Conservation (phyloP, 2,888 invertebrate species). For the Synergus gifuensis region DNA sequence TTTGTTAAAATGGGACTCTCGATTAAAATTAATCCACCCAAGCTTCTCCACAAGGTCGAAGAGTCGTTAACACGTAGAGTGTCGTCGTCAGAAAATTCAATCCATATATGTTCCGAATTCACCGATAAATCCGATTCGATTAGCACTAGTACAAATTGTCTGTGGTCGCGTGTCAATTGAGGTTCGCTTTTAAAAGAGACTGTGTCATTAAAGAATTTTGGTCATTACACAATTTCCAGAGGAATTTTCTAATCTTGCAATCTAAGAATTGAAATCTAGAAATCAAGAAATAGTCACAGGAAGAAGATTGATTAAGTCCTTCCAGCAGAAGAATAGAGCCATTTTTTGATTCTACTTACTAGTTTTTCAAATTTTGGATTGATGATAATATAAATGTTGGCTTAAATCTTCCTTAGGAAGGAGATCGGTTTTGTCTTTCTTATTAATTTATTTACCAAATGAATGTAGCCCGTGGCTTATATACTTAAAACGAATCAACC, state of each 20-base stretch:
- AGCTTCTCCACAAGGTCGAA: conserved; percentile 49
- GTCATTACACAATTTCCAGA: not conserved
- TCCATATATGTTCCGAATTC: conserved; percentile 7
- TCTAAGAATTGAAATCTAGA: not conserved
- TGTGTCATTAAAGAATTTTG: not conserved
- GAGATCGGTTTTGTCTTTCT: not conserved
- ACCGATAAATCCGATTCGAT: conserved; percentile 15
- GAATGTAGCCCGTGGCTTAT: not conserved
- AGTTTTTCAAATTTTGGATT: not conserved
- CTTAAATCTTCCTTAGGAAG: not conserved
- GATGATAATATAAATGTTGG: not conserved
- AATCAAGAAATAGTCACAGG: not conserved
- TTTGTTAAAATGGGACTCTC: conserved; percentile 53
- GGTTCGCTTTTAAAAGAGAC: not conserved
- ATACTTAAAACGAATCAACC: conserved; percentile 15
- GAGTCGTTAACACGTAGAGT: conserved; percentile 43
- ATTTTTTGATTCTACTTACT: not conserved
- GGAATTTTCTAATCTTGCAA: conserved; percentile 4
- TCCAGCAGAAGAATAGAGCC: not conserved
- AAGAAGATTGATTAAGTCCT: not conserved
- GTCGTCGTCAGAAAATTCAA: conserved; percentile 20
- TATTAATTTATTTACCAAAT: conserved; percentile 37
- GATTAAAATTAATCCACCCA: conserved; percentile 54
- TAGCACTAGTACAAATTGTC: conserved; percentile 21
- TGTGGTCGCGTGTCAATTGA: not conserved